These are phyloP conservation scores for Cotesia congregata DNA, from an alignment of 2,888 invertebrate genomes.

Conservation along the genomic window DNA sequence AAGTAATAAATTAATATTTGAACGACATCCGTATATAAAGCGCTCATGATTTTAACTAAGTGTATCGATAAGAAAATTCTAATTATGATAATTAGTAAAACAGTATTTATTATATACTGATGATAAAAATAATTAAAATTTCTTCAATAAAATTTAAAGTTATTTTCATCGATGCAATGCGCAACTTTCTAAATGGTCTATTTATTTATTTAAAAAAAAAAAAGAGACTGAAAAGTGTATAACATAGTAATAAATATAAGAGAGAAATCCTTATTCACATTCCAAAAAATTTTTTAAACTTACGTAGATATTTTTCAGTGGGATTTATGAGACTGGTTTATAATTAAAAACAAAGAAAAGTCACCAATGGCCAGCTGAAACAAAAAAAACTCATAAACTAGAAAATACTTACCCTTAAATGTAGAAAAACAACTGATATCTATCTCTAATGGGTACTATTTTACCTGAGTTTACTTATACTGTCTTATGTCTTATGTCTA, in stretches of 20 bases:
- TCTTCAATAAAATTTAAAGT: no score
- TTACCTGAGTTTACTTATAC: background rate
- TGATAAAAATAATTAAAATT: no score
- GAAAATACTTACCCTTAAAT: slow-evolving; percentile 1
- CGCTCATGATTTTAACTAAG: background rate
- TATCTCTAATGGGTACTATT: background rate
- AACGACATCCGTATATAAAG: background rate
- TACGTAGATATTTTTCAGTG: background rate
- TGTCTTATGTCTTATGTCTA: background rate
- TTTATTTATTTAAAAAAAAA: no score
- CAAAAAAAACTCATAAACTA: background rate
- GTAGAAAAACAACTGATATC: background rate
- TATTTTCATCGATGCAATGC: no score
- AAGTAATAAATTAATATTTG: background rate
- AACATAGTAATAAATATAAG: background rate
- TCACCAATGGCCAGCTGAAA: background rate
- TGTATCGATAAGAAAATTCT: background rate
- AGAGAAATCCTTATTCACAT: background rate
- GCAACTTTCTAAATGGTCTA: no score
- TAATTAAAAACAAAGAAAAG: background rate
- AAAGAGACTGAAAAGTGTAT: background rate
- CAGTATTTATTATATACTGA: background rate
- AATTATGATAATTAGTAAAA: background rate
- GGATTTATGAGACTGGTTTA: background rate
- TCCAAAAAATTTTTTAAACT: background rate